Evolutionary conservation across 2,888 invertebrate species (phyloP), one percentile per base, ranked within the genome.

Genomic region (Mechanitis mazaeus): DNA sequence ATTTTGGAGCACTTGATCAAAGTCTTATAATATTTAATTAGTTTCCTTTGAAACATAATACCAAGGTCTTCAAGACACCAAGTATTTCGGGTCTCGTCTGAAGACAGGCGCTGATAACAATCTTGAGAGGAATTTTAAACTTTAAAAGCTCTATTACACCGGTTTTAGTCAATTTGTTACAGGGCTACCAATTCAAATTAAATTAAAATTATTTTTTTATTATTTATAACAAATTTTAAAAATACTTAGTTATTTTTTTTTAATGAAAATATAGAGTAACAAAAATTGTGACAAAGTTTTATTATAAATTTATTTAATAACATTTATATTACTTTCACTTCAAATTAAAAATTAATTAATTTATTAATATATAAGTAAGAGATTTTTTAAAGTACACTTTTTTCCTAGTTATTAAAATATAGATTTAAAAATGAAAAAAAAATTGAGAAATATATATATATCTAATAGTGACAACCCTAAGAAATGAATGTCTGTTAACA

Each of bases 61-160:
- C 31, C 50, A 50, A 50, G 50, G 50, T 31, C 50, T 7, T 31
- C 50, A 9, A 9, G 9, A 50, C 50, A 20, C 2, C 20, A 50
- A 50, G 50, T 31, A 50, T 50, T 47, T 31, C 9, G 50, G 31
- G 9, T 42, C 42, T 47, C 33, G 53, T 42, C 42, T 54, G 56
- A 47, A 47, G 56, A 33, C 20, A 31, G 35, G 35, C 35, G 46
- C 55, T 58, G 54, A 54, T 56, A 54, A 47, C 45, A 28, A 54
- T 63, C 46, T 53, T 54, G 42, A 63, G 59, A 56, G 35, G 53
- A 56, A 54, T 63, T 63, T 57, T 28, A 55, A 46, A 54, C 59
- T 33, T 35, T 28, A 53, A 63, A 57, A 50, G 42, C 28, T 45
- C 50, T 59, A 54, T 62, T 28, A 62, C 45, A 54, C 6, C 42